phyloP scores from a whole-genome alignment of 1,140 invertebrate species.

The Drosophila ohnishii region DNA sequence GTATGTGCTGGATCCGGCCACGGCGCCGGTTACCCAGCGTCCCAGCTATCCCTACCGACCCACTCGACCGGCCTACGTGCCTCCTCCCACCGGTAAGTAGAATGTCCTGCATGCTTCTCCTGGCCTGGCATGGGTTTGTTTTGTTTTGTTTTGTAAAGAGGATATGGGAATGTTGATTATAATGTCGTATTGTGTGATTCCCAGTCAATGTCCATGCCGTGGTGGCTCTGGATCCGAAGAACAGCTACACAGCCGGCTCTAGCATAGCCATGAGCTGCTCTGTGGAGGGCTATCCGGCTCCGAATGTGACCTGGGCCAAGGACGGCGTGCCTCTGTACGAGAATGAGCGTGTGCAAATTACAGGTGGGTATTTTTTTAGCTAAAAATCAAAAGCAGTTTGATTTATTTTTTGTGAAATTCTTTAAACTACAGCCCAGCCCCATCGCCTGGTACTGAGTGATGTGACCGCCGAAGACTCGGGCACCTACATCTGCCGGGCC shows the following conservation, averaged over 20 bases:
- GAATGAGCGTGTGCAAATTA: conserved; percentile 70
- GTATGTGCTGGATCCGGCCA: conserved; percentile 85
- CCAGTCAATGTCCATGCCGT: conserved; percentile 86
- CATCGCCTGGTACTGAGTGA: conserved; percentile 87
- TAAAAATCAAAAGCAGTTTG: too few species aligned
- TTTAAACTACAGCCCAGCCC: conserved; percentile 80
- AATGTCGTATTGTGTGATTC: conserved; percentile 8
- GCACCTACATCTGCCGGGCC: conserved; percentile 91
- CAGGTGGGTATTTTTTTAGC: conserved; percentile 28
- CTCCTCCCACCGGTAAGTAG: conserved; percentile 66
- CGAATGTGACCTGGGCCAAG: conserved; percentile 91
- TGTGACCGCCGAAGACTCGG: conserved; percentile 87
- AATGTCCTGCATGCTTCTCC: conserved; percentile 41
- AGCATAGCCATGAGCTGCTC: conserved; percentile 89
- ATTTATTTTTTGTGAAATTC: not conserved
- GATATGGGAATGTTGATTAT: not conserved
- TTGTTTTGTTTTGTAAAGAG: not conserved
- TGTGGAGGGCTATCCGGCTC: conserved; percentile 90
- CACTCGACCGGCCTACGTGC: conserved; percentile 63
- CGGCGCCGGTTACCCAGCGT: conserved; percentile 61
- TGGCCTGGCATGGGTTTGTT: conserved; percentile 38
- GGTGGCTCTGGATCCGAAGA: conserved; percentile 84
- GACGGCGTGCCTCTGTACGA: conserved; percentile 84
- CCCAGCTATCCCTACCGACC: conserved; percentile 84
- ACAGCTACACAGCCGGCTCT: conserved; percentile 86